phyloP scores from a whole-genome alignment of 2,888 invertebrate genomes.

The Octonoba sinensis region DNA sequence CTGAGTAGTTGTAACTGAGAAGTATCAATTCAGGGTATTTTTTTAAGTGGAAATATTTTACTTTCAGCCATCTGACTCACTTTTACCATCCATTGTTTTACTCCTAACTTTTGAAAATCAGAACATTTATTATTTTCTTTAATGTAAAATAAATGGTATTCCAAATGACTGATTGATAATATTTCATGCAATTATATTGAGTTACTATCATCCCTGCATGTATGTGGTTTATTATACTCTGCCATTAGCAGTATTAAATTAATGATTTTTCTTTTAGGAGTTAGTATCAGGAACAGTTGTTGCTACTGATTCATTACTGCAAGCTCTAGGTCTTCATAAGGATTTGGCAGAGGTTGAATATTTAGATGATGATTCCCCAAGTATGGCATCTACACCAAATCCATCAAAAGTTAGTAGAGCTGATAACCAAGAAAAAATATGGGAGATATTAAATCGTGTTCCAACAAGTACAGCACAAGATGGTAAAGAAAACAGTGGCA shows the following conservation, averaged over 20 bases:
- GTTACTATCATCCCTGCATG: too few relatives aligned
- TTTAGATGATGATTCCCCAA: slow-evolving; percentile 1
- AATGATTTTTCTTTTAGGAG: slow-evolving; percentile 18
- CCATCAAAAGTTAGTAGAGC: slow-evolving; percentile 1
- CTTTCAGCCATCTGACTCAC: too few relatives aligned
- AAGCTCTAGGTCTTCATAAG: slow-evolving; percentile 48
- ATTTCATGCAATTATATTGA: too few relatives aligned
- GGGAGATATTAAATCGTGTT: slow-evolving; percentile 51
- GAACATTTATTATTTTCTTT: too few relatives aligned
- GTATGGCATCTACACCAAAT: slow-evolving; percentile 1
- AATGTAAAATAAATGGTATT: too few relatives aligned
- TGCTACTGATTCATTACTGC: slow-evolving; percentile 46
- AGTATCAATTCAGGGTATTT: too few relatives aligned
- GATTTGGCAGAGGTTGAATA: slow-evolving; percentile 25
- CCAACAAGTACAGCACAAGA: slow-evolving; percentile 33
- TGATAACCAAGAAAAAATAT: slow-evolving; percentile 42
- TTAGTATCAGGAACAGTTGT: slow-evolving; percentile 56
- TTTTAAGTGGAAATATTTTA: too few relatives aligned
- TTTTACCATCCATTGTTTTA: too few relatives aligned
- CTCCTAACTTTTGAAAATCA: too few relatives aligned
- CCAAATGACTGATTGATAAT: too few relatives aligned
- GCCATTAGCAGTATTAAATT: not conserved
- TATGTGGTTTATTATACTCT: not conserved
- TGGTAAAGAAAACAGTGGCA: slow-evolving; percentile 6
- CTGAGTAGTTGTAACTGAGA: too few relatives aligned